A percentile compares a stretch with the other conserved stretches of the same genome.
phyloP scores from a whole-genome alignment of 1,140 invertebrate species.

The Panagrolaimus sp. region DNA sequence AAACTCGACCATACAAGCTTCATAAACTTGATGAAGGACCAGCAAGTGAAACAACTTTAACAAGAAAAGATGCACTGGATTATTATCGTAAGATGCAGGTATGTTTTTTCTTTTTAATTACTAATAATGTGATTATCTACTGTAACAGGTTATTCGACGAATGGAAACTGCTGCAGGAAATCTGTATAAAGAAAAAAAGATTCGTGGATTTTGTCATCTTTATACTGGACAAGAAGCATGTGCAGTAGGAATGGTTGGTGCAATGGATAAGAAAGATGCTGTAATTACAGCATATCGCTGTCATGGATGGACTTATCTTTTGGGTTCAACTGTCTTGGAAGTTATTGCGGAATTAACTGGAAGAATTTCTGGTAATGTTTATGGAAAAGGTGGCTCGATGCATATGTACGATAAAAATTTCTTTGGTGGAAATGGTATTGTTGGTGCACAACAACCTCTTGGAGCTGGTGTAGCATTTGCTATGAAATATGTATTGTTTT shows the following conservation, averaged over 20 bases:
- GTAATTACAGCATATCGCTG: conserved; percentile 91
- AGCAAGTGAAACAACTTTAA: conserved; percentile 81
- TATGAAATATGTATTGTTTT: conserved; percentile 69
- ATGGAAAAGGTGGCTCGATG: conserved; percentile 79
- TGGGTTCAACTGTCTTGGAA: conserved; percentile 71
- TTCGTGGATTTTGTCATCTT: conserved; percentile 92
- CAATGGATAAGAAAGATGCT: conserved; percentile 73
- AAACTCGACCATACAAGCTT: conserved; percentile 64
- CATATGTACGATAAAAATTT: conserved; percentile 72
- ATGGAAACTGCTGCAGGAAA: conserved; percentile 86
- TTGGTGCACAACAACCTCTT: conserved; percentile 89
- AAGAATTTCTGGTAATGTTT: conserved; percentile 73
- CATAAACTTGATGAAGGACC: conserved; percentile 80
- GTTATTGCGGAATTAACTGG: conserved; percentile 82
- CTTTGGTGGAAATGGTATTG: conserved; percentile 95
- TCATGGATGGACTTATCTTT: conserved; percentile 88
- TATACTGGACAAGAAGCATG: conserved; percentile 85
- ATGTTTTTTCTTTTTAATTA: background rate
- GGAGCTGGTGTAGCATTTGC: conserved; percentile 86
- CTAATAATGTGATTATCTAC: too few species aligned
- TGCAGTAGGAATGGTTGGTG: conserved; percentile 78
- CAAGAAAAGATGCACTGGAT: conserved; percentile 90
- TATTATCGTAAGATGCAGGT: conserved; percentile 63
- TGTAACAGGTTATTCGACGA: conserved; percentile 67
- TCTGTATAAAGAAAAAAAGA: conserved; percentile 89